Conservation (phyloP, 2,113 vertebrate species). For the Leucosticte australis region DNA sequence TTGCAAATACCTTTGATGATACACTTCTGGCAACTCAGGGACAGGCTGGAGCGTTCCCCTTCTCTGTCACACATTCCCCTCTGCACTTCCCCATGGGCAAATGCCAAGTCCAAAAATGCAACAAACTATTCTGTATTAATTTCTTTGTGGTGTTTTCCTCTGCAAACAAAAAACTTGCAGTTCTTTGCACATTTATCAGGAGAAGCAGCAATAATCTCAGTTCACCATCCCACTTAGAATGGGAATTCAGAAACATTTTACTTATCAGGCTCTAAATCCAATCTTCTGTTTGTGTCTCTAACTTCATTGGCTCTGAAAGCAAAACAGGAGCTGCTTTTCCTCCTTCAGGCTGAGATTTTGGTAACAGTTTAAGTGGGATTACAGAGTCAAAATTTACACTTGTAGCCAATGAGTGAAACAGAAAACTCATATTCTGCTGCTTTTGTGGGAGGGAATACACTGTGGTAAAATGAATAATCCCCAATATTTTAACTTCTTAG, state of each 20-base stretch:
- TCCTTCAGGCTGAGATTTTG: neutral
- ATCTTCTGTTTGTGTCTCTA: neutral
- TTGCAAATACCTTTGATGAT: neutral
- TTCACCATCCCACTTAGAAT: neutral
- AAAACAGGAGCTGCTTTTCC: neutral
- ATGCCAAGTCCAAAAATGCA: neutral
- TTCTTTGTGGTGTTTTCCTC: neutral
- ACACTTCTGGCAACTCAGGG: neutral
- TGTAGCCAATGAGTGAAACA: neutral
- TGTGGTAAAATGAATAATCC: neutral
- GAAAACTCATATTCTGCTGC: neutral
- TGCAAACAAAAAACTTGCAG: neutral
- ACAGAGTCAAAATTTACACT: neutral
- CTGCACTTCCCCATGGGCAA: neutral
- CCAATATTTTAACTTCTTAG: neutral
- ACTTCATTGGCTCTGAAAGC: neutral
- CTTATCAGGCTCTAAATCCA: neutral
- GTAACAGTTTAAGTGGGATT: neutral
- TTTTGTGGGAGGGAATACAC: neutral
- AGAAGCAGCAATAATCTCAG: neutral
- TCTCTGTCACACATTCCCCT: neutral
- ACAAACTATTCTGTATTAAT: neutral
- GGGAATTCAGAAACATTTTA: neutral
- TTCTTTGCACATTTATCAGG: neutral
- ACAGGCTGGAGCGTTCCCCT: neutral